phyloP scores from a whole-genome alignment of 2,888 invertebrate species.

The Nezara viridula region DNA sequence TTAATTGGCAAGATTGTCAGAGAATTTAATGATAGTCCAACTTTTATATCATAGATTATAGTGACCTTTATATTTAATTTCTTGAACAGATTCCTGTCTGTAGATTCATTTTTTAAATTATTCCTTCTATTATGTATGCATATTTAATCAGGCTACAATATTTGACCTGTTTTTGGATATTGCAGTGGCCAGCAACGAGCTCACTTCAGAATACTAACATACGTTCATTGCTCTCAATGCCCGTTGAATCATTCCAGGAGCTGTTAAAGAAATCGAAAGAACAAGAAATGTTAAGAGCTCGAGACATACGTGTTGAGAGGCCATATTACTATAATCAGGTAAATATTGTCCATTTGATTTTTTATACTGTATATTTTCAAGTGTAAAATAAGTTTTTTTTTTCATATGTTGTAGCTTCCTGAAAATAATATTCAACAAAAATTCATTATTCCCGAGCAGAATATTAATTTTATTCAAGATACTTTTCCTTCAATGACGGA shows the following conservation, averaged over 20 bases:
- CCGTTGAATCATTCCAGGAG: slow-evolving; percentile 49
- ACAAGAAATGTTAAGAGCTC: slow-evolving; percentile 43
- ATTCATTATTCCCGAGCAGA: slow-evolving; percentile 21
- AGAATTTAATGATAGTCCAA: no score
- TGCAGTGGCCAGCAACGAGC: slow-evolving; percentile 32
- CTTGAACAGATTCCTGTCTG: no score
- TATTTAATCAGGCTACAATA: neutral
- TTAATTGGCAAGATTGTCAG: no score
- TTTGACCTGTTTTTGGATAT: neutral
- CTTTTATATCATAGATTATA: no score
- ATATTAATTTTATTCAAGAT: slow-evolving; percentile 36
- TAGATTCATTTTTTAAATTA: neutral
- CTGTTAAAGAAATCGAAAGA: slow-evolving; percentile 52
- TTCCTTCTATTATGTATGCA: neutral
- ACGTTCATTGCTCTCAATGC: slow-evolving; percentile 59
- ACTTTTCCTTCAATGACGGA: neutral
- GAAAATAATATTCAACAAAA: slow-evolving; percentile 19
- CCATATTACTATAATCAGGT: slow-evolving; percentile 50
- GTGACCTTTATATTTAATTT: no score
- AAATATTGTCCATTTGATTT: neutral
- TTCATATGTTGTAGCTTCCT: neutral
- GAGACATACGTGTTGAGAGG: neutral
- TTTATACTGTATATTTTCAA: neutral
- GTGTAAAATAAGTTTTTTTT: neutral
- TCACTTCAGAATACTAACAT: slow-evolving; percentile 44